These are phyloP conservation scores for Bufotes viridis DNA, from an alignment of 2,797 vertebrate genomes.

Conservation along the genomic window DNA sequence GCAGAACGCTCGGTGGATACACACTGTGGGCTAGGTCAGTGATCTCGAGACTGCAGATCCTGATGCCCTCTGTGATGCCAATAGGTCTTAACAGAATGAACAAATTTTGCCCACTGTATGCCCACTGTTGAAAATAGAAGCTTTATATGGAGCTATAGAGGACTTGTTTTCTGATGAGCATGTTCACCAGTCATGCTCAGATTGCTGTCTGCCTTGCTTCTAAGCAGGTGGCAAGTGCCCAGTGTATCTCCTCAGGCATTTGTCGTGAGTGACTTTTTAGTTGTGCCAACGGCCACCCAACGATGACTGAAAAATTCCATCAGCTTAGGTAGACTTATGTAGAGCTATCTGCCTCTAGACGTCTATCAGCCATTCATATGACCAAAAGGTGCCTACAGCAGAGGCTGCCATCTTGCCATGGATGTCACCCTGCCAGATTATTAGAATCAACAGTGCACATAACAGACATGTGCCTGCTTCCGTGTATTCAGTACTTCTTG, in stretches of 20 bases:
- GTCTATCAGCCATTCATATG: background rate
- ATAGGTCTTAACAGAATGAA: background rate
- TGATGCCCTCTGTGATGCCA: background rate
- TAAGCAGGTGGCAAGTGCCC: no score
- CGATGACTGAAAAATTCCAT: no score
- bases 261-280: no score
- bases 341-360: no score
- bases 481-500: background rate
- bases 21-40: background rate
- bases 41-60: no score
- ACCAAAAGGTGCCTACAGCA: background rate
- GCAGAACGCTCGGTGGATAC: background rate
- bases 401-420: background rate
- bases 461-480: background rate
- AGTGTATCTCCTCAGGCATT: no score
- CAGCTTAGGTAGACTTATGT: no score
- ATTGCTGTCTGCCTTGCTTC: background rate
- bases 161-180: no score
- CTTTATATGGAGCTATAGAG: background rate
- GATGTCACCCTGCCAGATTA: background rate
- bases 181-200: background rate
- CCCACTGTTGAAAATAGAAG: background rate
- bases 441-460: background rate
- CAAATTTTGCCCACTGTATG: background rate
- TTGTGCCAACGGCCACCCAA: no score